Evolutionary conservation across 2,888 invertebrate genomes (phyloP).

Genomic region (Seira ritae): DNA sequence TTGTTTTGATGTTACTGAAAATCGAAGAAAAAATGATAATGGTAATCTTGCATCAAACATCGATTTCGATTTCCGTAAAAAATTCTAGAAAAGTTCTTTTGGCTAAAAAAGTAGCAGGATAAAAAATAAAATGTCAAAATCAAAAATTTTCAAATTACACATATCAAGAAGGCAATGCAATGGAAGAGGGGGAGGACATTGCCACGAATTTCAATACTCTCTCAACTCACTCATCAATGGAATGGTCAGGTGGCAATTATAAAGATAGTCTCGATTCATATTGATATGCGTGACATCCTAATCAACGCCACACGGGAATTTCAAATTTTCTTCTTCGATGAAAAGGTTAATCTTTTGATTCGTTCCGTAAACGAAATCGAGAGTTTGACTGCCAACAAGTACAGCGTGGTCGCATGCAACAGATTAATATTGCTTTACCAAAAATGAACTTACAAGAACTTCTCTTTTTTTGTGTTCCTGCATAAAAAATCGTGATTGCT

Average conservation of each 20-base stretch:
- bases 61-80: neutral
- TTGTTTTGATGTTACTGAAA: conserved; percentile 7
- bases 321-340: neutral
- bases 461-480: neutral
- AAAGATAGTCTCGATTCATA: neutral
- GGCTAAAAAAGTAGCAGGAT: neutral
- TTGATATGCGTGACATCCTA: conserved; percentile 11
- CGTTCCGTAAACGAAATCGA: neutral
- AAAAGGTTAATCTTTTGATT: conserved; percentile 3
- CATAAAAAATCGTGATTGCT: conserved; percentile 2
- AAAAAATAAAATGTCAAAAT: neutral
- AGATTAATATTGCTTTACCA: neutral
- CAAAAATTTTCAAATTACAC: neutral
- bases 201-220: no score
- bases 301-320: neutral
- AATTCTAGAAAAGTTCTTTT: neutral
- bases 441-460: no score
- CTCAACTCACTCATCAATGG: neutral
- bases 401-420: neutral
- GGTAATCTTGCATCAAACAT: neutral
- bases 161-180: no score
- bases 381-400: neutral
- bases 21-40: neutral
- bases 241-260: neutral
- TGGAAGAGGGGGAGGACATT: no score